Base-by-base conservation (phyloP, 1,140 invertebrate species). In the Ooceraea biroi region DNA sequence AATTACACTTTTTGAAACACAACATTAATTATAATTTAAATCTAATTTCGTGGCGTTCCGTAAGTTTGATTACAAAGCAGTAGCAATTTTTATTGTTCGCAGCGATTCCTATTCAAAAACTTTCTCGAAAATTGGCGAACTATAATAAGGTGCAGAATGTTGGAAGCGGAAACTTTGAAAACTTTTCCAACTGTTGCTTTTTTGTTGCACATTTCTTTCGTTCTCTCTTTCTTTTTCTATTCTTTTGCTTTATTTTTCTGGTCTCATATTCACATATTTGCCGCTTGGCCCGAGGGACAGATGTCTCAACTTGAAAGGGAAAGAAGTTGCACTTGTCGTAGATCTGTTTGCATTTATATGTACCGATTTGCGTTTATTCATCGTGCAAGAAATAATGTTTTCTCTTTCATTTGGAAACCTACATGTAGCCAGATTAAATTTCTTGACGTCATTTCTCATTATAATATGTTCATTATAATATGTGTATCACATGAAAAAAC, bases 271-370 rank as follows among this genome's bases (percentile, higher is more conserved):
- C 66, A 57, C 52, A 25, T 74, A 48, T 17, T 14, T 12, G n/a
- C 25, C 8, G 50, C 27, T 57, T 36, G 41, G 30, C 65, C 2
- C 65, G 17, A 71, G 52, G 1, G 41, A 80, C 22, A 27, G 12
- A 46, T 36, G 12, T 12, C 57, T 80, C 65, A 25, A 57, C 52
- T 44, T 69, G 50, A 58, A 80, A 57, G 76, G 69, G 57, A 58
- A 30, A 58, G 50, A 71, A 71, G 25, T 36, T 27, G 14, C 41
- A 8, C 12, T 80, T 71, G 76, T 46, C 63, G 12, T 0, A 7
- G 17, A 69, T 80, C 48, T 19, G 50, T 80, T 69, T 71, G 65
- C 65, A 71, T 80, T 80, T 71, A 71, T 57, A 68, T 66, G 52
- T 80, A 57, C 14, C 27, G 61, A 66, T 78, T n/a, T 66, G n/a